Base-by-base conservation (phyloP, 2,888 invertebrate genomes). In the Meteorus colon region DNA sequence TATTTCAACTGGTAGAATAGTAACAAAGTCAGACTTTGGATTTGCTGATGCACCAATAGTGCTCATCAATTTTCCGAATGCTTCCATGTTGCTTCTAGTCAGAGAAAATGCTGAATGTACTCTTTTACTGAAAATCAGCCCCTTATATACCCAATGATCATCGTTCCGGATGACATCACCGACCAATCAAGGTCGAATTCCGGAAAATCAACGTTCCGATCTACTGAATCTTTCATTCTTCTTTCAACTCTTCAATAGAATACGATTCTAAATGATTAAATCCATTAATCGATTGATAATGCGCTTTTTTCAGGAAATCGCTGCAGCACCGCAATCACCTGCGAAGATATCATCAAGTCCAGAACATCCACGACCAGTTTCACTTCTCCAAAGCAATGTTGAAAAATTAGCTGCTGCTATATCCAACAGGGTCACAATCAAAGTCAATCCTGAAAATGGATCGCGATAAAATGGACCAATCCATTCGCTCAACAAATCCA, bases 351-450 rank as follows among this genome's bases (percentile, higher is more conserved):
- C 55, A 55, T 55, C 75, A 24, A 81, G 74, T 51, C 75, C 69
- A 45, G 79, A 78, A 69, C 67, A 73, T 12, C 81, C 73, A 77
- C 82, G 81, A 78, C 84, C 81, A 78, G 82, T 81, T 27, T 72
- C 80, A 37, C 74, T 83, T 66, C 71, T 81, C 8, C 86, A 85
- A 51, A 84, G 83, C 55, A 87, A 83, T 78, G 83, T 89, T 14
- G 89, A 89, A 59, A 89, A 88, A 75, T 79, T 89, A 72, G 87
- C 89, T 16, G 84, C 85, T 10, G 84, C 84, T 68, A 78, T 89
- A 70, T 84, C 82, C 79, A 89, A 90, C 82, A 88, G 88, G 82
- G 89, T 90, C 70, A 89, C 89, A 78, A 89, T 90, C 73, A 88
- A 86, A 82, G 86, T 89, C 75, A 89, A 85, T 78, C 88, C 89